Percentiles rank a stretch among this genome's conserved stretches.
Evolutionary conservation across 2,888 invertebrate genomes (phyloP).

Genomic region (Stenchaetothrips biformis): DNA sequence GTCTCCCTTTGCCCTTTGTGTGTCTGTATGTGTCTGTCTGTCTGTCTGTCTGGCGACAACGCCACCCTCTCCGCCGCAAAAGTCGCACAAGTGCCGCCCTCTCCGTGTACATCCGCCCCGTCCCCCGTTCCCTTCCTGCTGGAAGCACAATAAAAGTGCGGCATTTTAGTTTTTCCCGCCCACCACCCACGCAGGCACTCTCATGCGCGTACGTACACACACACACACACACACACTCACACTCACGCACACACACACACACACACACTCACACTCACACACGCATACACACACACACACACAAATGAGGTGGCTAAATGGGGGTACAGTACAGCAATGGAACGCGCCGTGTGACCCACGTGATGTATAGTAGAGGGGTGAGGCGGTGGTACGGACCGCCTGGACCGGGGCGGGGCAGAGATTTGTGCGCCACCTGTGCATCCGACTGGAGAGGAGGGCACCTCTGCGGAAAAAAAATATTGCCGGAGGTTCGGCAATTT

Average conservation of each 20-base stretch:
- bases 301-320: conserved; percentile 2
- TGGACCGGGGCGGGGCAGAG: background rate
- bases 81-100: too few relatives aligned
- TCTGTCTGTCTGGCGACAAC: too few relatives aligned
- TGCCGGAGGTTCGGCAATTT: too few relatives aligned
- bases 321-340: background rate
- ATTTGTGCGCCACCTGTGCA: too few relatives aligned
- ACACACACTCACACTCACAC: background rate
- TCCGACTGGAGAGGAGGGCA: too few relatives aligned
- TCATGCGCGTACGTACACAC: background rate
- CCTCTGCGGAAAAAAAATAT: too few relatives aligned
- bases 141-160: background rate
- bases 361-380: background rate
- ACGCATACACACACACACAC: too few relatives aligned
- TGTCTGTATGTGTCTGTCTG: too few relatives aligned
- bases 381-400: background rate
- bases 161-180: background rate
- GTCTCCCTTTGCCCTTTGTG: too few relatives aligned
- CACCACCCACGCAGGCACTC: background rate
- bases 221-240: conserved; percentile 18
- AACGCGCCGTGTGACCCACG: background rate
- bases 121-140: too few relatives aligned
- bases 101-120: too few relatives aligned
- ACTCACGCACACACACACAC: background rate
- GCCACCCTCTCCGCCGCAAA: too few relatives aligned